These are phyloP conservation scores for Toxotes jaculatrix DNA, from an alignment of 2,113 vertebrate genomes.

Conservation along the genomic window DNA sequence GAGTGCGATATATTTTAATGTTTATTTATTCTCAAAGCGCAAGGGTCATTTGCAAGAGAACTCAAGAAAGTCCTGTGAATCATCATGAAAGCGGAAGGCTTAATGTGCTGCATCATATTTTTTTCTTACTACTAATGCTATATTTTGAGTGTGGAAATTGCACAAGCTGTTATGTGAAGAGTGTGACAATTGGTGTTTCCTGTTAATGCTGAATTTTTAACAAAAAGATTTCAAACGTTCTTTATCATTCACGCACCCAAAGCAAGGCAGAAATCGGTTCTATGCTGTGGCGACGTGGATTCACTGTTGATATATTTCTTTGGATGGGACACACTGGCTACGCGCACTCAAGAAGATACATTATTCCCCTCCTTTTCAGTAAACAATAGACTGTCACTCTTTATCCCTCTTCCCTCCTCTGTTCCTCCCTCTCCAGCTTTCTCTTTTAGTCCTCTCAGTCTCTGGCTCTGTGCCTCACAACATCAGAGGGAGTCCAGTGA, in stretches of 20 bases:
- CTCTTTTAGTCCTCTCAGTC: slow-evolving; percentile 77
- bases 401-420: slow-evolving; percentile 71
- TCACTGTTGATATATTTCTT: slow-evolving; percentile 59
- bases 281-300: slow-evolving; percentile 32
- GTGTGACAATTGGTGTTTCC: slow-evolving; percentile 37
- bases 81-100: slow-evolving; percentile 35
- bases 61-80: slow-evolving; percentile 1
- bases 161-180: slow-evolving; percentile 22
- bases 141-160: slow-evolving; percentile 41
- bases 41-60: not conserved
- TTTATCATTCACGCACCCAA: slow-evolving; percentile 15
- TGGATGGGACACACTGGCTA: slow-evolving; percentile 62
- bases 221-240: slow-evolving; percentile 29
- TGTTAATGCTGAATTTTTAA: slow-evolving; percentile 36
- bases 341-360: slow-evolving; percentile 77
- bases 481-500: slow-evolving; percentile 88
- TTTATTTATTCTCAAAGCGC: slow-evolving; percentile 29
- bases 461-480: slow-evolving; percentile 87
- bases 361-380: slow-evolving; percentile 80
- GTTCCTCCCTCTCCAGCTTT: slow-evolving; percentile 73
- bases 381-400: slow-evolving; percentile 81
- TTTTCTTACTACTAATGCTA: not conserved
- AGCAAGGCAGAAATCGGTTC: slow-evolving; percentile 44
- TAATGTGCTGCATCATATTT: slow-evolving; percentile 28
- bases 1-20: not conserved